phyloP scores from a whole-genome alignment of 2,113 vertebrate genomes.

The Sterna hirundo region DNA sequence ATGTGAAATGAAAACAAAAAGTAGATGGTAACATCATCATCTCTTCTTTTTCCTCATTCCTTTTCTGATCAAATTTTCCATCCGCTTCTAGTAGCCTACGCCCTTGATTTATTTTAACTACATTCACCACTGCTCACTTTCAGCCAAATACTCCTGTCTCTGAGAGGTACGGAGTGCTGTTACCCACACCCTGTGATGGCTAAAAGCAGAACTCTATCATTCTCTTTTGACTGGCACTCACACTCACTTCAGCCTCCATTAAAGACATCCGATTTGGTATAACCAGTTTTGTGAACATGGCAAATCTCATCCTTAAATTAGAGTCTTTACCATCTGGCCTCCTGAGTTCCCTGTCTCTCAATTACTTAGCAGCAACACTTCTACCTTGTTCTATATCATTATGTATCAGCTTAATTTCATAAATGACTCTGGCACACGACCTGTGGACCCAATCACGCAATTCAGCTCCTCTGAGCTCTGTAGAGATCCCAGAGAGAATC shows the following conservation, averaged over 20 bases:
- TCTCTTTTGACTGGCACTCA: not conserved
- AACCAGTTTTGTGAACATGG: not conserved
- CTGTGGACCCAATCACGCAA: not conserved
- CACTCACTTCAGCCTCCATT: not conserved
- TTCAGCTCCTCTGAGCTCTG: not conserved
- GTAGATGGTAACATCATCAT: not conserved
- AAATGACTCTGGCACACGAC: not conserved
- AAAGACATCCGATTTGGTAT: not conserved
- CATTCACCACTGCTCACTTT: not conserved
- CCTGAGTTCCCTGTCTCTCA: not conserved
- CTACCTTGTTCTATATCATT: not conserved
- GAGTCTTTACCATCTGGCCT: not conserved
- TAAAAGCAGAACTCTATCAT: not conserved
- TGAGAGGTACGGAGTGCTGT: not conserved
- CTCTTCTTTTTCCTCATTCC: not conserved
- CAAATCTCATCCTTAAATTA: not conserved
- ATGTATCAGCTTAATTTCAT: not conserved
- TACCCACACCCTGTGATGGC: not conserved
- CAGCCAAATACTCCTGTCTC: not conserved
- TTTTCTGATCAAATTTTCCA: not conserved
- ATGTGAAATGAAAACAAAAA: conserved; percentile 10
- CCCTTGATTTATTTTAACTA: not conserved
- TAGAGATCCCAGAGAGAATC: not conserved
- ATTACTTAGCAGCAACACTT: not conserved
- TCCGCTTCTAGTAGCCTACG: not conserved